Evolutionary conservation across 2,797 vertebrate genomes (phyloP).

Genomic region (Acanthis flammea): DNA sequence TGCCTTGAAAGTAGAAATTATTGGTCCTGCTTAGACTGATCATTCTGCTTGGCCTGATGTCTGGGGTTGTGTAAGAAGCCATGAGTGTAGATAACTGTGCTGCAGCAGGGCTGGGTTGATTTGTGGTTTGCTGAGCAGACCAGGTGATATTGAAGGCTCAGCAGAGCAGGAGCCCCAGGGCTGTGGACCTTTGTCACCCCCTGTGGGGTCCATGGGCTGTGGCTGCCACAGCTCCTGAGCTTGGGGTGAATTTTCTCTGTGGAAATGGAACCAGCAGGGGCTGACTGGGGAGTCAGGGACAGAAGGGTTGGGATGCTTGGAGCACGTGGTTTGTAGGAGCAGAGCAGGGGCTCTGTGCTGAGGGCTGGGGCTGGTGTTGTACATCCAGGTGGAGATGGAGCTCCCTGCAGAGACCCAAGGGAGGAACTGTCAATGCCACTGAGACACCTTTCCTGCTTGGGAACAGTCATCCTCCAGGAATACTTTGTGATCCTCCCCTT

Average conservation of each 20-base stretch:
- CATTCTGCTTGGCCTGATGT: not conserved
- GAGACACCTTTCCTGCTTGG: not conserved
- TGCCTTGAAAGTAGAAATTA: not conserved
- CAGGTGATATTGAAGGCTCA: not conserved
- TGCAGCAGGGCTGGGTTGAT: not conserved
- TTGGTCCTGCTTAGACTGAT: not conserved
- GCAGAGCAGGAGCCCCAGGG: not conserved
- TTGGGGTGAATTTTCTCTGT: not conserved
- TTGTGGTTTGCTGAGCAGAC: not conserved
- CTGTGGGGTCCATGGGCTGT: accelerated
- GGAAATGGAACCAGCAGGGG: not conserved
- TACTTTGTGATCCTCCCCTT: not conserved
- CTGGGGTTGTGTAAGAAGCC: not conserved
- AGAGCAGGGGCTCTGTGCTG: not conserved
- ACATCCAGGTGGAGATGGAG: not conserved
- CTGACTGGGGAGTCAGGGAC: not conserved
- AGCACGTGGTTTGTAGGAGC: not conserved
- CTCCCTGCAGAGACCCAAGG: not conserved
- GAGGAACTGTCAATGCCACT: not conserved
- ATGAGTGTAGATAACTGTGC: not conserved
- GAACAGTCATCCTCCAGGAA: not conserved
- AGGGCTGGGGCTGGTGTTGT: not conserved
- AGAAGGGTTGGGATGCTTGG: not conserved
- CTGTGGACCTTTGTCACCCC: not conserved
- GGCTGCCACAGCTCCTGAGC: not conserved